Evolutionary conservation across 2,888 invertebrate genomes (phyloP), one percentile per base, ranked within the genome.

Genomic region (Hirudinaria manillensis): DNA sequence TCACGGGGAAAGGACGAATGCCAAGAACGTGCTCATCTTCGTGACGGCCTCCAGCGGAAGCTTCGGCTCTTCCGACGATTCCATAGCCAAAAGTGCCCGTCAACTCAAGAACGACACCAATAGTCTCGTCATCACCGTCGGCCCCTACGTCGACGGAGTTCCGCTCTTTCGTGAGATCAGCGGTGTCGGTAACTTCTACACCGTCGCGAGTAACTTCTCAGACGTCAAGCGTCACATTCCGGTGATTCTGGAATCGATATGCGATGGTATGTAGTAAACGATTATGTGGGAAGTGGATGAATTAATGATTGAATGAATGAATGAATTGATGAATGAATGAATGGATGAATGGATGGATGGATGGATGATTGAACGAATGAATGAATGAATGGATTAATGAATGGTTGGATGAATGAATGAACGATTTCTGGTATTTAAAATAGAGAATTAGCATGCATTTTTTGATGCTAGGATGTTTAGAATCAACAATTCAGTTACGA

Each of bases 81-180:
- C 78, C 78, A 0, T 80, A 80, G 75, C 79, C 80, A 21, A 32
- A 73, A 24, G 45, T 53, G 38, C 72, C 75, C 2, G 34, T 21
- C 51, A 36, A 29, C 61, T 34, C 56, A 29, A 56, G 61, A 73
- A 73, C 29, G 73, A 73, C 2, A 65, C 61, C 27, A 65, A 73
- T 38, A 24, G 34, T 70, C 78, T 78, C 68, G 72, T 81, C 16
- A 80, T 80, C 73, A 78, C 76, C 3, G 77, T 81, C 65, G 81
- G 80, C 3, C 76, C 81, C 3, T 77, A 78, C 7, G 72, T 81
- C 24, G 74, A 70, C n/a, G 53, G 65, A 24, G 16, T 66, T 19
- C 67, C 53, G 0, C 68, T 72, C 51, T 53, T 77, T 55, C 56
- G 71, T 70, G 24, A 65, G 3, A 51, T 79, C 32, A 51, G 76